Conservation (phyloP, 2,888 invertebrate species). For the Vesta saturnalis region DNA sequence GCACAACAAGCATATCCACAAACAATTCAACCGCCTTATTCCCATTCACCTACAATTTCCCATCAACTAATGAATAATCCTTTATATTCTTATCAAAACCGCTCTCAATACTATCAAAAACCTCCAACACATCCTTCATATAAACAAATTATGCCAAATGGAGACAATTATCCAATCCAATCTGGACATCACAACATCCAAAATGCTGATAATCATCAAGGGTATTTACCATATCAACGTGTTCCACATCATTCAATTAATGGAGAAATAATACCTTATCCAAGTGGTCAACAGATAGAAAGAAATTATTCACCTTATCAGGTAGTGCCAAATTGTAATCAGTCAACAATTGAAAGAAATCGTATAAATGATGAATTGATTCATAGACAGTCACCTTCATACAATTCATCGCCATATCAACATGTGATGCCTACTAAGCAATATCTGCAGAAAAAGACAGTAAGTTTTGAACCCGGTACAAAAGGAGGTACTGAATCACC, state of each 20-base stretch:
- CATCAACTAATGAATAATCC: constrained; percentile 28
- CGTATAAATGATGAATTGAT: constrained; percentile 47
- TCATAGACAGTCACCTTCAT: constrained; percentile 58
- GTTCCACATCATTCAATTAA: constrained; percentile 38
- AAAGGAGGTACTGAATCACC: constrained; percentile 66
- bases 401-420: constrained; percentile 69
- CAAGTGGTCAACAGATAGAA: constrained; percentile 49
- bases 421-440: constrained; percentile 71
- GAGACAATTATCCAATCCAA: constrained; percentile 8
- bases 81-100: constrained; percentile 19
- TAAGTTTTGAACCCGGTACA: constrained; percentile 78
- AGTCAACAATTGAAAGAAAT: constrained; percentile 5
- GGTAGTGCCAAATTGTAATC: constrained; percentile 44
- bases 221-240: constrained; percentile 43
- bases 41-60: constrained; percentile 57
- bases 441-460: constrained; percentile 69
- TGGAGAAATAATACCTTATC: constrained; percentile 45
- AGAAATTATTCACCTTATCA: constrained; percentile 51
- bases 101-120: constrained; percentile 25
- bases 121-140: constrained; percentile 34
- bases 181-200: constrained; percentile 26
- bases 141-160: constrained; percentile 32
- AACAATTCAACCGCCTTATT: constrained; percentile 38
- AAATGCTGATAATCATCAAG: constrained; percentile 19
- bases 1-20: constrained; percentile 51